These are phyloP conservation scores for Sitobion miscanthi DNA, from an alignment of 1,140 invertebrate species.

Conservation along the genomic window DNA sequence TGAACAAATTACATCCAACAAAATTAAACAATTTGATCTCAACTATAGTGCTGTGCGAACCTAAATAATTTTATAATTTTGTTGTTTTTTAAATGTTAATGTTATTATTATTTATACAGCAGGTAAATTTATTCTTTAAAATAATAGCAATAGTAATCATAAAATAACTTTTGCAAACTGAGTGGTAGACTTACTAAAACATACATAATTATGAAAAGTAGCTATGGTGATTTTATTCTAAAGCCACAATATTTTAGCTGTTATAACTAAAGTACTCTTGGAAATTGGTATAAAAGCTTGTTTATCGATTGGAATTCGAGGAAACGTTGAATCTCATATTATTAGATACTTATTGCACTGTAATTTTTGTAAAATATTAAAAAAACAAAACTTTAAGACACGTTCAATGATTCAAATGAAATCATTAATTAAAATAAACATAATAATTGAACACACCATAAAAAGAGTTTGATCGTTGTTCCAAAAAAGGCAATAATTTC, in stretches of 20 bases:
- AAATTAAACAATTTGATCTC: neutral
- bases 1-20: neutral
- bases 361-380: too few relatives aligned
- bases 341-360: too few relatives aligned
- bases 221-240: neutral
- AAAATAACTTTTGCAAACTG: neutral
- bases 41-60: neutral
- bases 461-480: neutral
- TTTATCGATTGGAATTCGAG: neutral
- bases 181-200: neutral
- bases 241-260: neutral
- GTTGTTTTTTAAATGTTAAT: neutral
- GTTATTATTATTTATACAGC: neutral
- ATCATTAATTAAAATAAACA: neutral
- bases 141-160: neutral
- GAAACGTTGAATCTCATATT: too few relatives aligned
- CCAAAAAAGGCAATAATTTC: neutral
- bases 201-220: neutral
- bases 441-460: neutral
- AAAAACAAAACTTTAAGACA: too few relatives aligned
- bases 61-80: neutral
- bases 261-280: neutral
- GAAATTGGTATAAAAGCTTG: neutral
- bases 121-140: neutral
- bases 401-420: too few relatives aligned